Base-by-base conservation (phyloP, 2,888 invertebrate species). In the Microctonus hyperodae region DNA sequence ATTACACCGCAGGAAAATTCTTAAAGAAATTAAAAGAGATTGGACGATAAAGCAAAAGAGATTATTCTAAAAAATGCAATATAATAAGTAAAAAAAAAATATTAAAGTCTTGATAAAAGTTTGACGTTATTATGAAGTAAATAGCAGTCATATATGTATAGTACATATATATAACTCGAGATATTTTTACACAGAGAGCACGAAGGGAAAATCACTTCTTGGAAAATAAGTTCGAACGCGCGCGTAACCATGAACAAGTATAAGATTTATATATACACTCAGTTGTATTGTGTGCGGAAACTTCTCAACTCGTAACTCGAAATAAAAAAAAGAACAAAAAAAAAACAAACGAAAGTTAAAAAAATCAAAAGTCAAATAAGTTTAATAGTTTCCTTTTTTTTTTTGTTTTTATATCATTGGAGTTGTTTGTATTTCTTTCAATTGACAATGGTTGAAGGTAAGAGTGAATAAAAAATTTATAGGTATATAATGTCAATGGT, bases 241-340 rank as follows among this genome's bases (percentile, higher is more conserved):
- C 55, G 31, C 16, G 44, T 44, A 44, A 9, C 44, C 20, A 44
- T 44, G 44, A 23, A 53, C 61, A 62, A 55, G 63, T 40, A 28
- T n/a, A 13, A 50, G 56, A 57, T 64, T 57, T 56, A 51, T 13
- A 51, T 25, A 23, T n/a, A 64, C 57, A 48, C 57, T 57, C 44
- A 31, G 56, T 35, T 64, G 56, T 57, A 57, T 64, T 65, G 64
- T 58, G 37, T 40, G 50, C 51, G 57, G 51, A 58, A 65, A 65
- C 64, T 65, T 65, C 51, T 59, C 37, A 65, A 65, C 58, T 64
- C 51, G 37, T 23, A 58, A 65, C 51, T 51, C 59, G 64, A 58
- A 28, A 28, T 5, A 7, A 7, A 5, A 28, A 7, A 7, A 3
- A 28, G 28, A 7, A 28, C 3, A 55, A 55, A n/a, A 55, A 56